phyloP scores from a whole-genome alignment of 2,797 vertebrate species.

The Syngnathus acus region DNA sequence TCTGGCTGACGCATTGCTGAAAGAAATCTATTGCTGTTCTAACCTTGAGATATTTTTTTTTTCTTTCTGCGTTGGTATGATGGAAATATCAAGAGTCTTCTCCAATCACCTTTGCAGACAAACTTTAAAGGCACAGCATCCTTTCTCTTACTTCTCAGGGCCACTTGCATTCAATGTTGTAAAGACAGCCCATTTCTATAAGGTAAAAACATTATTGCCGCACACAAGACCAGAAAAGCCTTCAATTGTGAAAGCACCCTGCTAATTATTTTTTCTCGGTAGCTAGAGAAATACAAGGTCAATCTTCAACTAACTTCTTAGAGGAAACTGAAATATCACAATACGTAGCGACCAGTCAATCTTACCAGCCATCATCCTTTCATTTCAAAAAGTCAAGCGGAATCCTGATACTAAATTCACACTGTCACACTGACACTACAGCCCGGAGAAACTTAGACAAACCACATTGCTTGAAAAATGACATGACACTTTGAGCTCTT shows the following conservation, averaged over 20 bases:
- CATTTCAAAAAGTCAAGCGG: not conserved
- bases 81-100: slow-evolving; percentile 56
- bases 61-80: slow-evolving; percentile 48
- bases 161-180: slow-evolving; percentile 45
- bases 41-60: slow-evolving; percentile 59
- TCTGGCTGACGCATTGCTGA: slow-evolving; percentile 33
- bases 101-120: slow-evolving; percentile 57
- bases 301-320: slow-evolving; percentile 19
- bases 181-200: slow-evolving; percentile 33
- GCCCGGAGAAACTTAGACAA: not conserved
- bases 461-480: not conserved
- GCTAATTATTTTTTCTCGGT: slow-evolving; percentile 13
- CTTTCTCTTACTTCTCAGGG: slow-evolving; percentile 52
- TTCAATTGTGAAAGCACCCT: slow-evolving; percentile 39
- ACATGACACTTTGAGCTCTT: not conserved
- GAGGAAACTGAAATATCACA: slow-evolving; percentile 8
- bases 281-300: slow-evolving; percentile 30
- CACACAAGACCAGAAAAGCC: slow-evolving; percentile 37
- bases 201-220: slow-evolving; percentile 23
- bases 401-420: not conserved
- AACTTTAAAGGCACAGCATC: slow-evolving; percentile 50
- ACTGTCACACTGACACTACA: not conserved
- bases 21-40: slow-evolving; percentile 47
- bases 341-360: slow-evolving; percentile 4
- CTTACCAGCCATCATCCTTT: too few relatives aligned